phyloP scores from a whole-genome alignment of 1,140 invertebrate species.

The Elysia chlorotica region DNA sequence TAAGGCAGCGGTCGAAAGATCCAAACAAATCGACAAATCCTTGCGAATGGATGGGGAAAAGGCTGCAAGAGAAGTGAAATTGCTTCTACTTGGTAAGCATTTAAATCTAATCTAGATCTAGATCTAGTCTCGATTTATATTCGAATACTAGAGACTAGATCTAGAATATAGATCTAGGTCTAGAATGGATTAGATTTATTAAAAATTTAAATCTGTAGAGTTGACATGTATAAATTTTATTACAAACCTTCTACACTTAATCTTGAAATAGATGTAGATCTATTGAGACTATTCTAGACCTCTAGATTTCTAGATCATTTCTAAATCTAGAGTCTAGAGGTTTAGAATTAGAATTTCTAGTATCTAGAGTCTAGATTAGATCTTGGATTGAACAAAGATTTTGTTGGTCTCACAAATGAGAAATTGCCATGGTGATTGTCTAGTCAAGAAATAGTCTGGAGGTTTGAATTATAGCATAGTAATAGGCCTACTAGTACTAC shows the following conservation, averaged over 20 bases:
- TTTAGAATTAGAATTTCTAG: not conserved
- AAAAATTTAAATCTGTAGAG: no score
- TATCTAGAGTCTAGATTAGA: no score
- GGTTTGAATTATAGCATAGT: no score
- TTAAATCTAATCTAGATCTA: constrained; percentile 9
- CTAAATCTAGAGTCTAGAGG: not conserved
- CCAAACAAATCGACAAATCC: constrained; percentile 88
- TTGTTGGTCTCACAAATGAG: no score
- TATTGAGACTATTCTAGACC: not conserved
- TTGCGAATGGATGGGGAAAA: constrained; percentile 82
- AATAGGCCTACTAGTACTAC: no score
- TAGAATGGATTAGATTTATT: no score
- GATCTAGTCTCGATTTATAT: constrained; percentile 12
- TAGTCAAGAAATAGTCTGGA: no score
- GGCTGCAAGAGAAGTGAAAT: constrained; percentile 85
- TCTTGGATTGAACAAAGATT: no score
- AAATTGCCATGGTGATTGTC: no score
- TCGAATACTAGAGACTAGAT: not conserved
- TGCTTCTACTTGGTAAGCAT: constrained; percentile 77
- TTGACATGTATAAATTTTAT: no score
- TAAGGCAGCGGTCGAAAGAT: constrained; percentile 65
- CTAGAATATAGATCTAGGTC: not conserved
- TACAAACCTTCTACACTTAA: not conserved
- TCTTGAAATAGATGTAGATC: not conserved
- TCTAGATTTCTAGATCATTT: not conserved